phyloP scores from a whole-genome alignment of 64 coral and sea anemone species.

The Montipora cactus region DNA sequence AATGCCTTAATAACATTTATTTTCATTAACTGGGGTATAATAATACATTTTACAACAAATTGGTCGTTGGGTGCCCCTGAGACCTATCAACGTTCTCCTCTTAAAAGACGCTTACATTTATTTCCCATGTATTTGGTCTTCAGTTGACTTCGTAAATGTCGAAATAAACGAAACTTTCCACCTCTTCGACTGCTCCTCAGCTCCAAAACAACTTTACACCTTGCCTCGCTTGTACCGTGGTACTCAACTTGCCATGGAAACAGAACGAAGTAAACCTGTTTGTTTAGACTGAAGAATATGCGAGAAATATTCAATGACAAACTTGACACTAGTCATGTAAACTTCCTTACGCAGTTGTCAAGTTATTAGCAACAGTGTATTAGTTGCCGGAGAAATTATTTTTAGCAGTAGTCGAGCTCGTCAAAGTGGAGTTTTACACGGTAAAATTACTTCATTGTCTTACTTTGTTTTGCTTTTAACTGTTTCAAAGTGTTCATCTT shows the following conservation, averaged over 20 bases:
- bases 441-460: background rate
- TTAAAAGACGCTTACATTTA: too few relatives aligned
- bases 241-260: constrained; percentile 2
- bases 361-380: constrained; percentile 46
- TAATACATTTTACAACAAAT: too few relatives aligned
- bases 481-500: background rate
- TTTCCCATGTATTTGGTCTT: too few relatives aligned
- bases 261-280: constrained; percentile 5
- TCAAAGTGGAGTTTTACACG: constrained; percentile 6
- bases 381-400: background rate
- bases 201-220: too few relatives aligned
- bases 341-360: background rate
- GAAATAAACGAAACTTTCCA: too few relatives aligned
- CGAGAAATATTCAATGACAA: background rate
- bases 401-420: background rate
- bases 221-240: constrained; percentile 16
- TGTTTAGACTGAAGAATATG: constrained; percentile 44
- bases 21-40: too few relatives aligned
- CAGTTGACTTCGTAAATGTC: too few relatives aligned
- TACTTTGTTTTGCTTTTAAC: background rate
- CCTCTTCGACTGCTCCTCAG: too few relatives aligned
- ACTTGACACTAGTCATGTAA: background rate
- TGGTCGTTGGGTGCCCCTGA: too few relatives aligned
- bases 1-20: too few relatives aligned
- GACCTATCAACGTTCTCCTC: too few relatives aligned